Percentiles rank a stretch among this genome's conserved stretches.
phyloP scores from a whole-genome alignment of 2,113 vertebrate genomes.

The Progne subis region DNA sequence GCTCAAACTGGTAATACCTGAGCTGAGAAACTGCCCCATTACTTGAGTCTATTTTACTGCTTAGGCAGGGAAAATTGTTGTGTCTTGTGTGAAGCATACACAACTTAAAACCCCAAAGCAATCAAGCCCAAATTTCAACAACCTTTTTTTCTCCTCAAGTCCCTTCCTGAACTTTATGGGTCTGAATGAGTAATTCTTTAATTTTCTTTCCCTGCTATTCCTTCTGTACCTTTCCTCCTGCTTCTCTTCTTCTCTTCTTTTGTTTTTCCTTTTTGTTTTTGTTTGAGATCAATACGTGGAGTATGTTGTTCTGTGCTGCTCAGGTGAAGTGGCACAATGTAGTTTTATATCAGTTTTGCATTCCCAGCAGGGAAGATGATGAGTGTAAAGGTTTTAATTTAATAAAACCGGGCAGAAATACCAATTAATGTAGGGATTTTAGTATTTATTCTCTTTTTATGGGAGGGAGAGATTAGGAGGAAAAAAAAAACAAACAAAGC shows the following conservation, averaged over 20 bases:
- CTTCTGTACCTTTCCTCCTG: background rate
- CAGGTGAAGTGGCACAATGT: background rate
- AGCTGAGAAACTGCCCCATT: background rate
- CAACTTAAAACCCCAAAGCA: background rate
- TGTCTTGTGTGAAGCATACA: background rate
- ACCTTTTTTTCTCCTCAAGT: background rate
- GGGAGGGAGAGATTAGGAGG: too few relatives aligned
- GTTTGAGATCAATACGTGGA: background rate
- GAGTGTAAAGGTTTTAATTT: too few relatives aligned
- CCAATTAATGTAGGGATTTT: too few relatives aligned
- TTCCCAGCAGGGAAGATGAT: background rate
- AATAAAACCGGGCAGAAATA: too few relatives aligned
- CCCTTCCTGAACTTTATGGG: background rate
- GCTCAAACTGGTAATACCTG: background rate
- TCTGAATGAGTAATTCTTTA: background rate
- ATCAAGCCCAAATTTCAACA: background rate
- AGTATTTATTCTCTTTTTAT: too few relatives aligned
- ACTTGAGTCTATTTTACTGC: background rate
- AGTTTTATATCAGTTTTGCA: background rate
- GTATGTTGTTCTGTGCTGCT: background rate
- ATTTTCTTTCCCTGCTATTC: background rate
- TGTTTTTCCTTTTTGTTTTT: background rate
- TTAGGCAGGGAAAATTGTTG: background rate
- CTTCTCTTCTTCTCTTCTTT: rapidly evolving
- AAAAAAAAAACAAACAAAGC: too few relatives aligned